Evolutionary conservation across 2,888 invertebrate genomes (phyloP), one percentile per base, ranked within the genome.

Genomic region (Troides oblongomaculatus): DNA sequence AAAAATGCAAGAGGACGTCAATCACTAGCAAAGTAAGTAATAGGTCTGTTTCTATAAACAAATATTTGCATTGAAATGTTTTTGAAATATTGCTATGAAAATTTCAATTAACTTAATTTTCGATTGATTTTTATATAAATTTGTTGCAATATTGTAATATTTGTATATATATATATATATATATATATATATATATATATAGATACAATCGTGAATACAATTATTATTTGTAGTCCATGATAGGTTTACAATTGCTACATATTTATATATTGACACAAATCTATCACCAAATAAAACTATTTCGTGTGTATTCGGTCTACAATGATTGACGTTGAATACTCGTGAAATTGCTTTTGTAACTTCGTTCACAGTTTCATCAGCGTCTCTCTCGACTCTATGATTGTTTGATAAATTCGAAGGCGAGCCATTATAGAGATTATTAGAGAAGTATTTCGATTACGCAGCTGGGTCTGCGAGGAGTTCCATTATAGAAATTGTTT

Each of bases 401-500:
- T 72, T 68, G 68, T 68, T 62, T 69, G 65, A 70, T 70, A 64
- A 56, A 61, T 63, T 63, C 63, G 63, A 70, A 73, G 72, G 66
- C 71, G 67, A 71, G 78, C 76, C 79, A 80, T 81, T 79, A 82
- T 78, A 71, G 73, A 77, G 75, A 80, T 70, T 63, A 66, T 70
- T 23, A 63, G 61, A 59, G 46, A 80, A 80, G 79, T 78, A 77
- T 78, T 77, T 77, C 76, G 78, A 80, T 80, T 75, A 72, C 77
- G 75, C 76, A 75, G 75, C 75, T 74, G 72, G 72, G 74, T 76
- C 78, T 79, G 77, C 74, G 74, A 79, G 82, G 82, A 81, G 81
- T 79, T 85, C 65, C 86, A 90, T 90, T 90, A 89, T 84, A 88
- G 85, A 87, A 87, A 90, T 90, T 88, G 88, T 86, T 75, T 74